A percentile compares a stretch with the other conserved stretches of the same genome.
Evolutionary conservation across 2,797 vertebrate species (phyloP).

Genomic region (Microctenopoma lineatum): DNA sequence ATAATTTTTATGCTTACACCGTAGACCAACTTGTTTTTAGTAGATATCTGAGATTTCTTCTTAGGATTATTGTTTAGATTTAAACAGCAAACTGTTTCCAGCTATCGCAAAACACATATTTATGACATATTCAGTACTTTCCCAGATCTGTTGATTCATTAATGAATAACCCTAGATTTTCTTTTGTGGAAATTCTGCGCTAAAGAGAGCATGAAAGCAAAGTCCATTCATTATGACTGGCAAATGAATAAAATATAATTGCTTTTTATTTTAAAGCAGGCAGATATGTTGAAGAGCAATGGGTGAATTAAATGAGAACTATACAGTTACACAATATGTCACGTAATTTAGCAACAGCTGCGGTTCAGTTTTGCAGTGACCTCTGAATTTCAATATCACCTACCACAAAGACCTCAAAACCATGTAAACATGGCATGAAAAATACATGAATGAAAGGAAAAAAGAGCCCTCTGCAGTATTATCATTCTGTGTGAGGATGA

Average conservation of each 20-base stretch:
- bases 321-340: background rate
- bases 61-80: slow-evolving; percentile 19
- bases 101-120: slow-evolving; percentile 10
- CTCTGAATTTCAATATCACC: background rate
- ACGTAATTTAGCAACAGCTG: background rate
- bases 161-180: background rate
- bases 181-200: background rate
- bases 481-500: slow-evolving; percentile 11
- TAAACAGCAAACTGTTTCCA: slow-evolving; percentile 10
- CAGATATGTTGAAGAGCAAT: background rate
- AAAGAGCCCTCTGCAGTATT: background rate
- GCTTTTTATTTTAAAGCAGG: background rate
- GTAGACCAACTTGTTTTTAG: slow-evolving; percentile 18
- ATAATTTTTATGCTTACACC: slow-evolving; percentile 26
- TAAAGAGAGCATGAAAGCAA: slow-evolving; percentile 2
- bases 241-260: background rate
- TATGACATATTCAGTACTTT: background rate
- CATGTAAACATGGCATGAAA: slow-evolving; percentile 49
- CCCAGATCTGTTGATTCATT: slow-evolving; percentile 1
- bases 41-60: slow-evolving; percentile 24
- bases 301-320: background rate
- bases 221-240: background rate
- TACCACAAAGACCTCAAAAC: slow-evolving; percentile 15
- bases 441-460: slow-evolving; percentile 12
- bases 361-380: background rate